Evolutionary conservation across 1,140 invertebrate species (phyloP), one percentile per base, ranked within the genome.

Genomic region (Dreissena polymorpha): DNA sequence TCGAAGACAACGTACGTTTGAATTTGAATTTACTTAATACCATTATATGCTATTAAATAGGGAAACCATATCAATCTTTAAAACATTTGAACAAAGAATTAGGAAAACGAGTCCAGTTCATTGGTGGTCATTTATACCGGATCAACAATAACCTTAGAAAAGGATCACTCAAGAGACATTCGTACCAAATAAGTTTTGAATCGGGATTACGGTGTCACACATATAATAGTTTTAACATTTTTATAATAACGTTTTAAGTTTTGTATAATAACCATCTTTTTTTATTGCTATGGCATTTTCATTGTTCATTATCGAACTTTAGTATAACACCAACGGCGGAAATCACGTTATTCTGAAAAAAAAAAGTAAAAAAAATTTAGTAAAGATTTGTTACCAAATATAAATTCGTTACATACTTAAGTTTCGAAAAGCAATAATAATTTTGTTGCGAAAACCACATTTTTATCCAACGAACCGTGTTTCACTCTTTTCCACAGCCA

Each of bases 1-100:
- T 49, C 29, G 25, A 29, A 50, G 53, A 55, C 63, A 69, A 25
- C 75, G 75, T 78, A 68, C 49, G 75, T 68, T n/a, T 51, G 13
- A 14, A n/a, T 39, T 14, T 39, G 39, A 39, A 39, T 39, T 39
- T 39, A 39, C 39, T n/a, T n/a, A n/a, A 39, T 8, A 39, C 8
- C 39, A 5, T 5, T 8, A 39, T 39, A 39, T 39, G 39, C 39
- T 39, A 5, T 39, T 39, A 39, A 39, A 39, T 5, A 39, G 8
- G 2, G 39, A 39, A 39, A 39, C 3, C 2, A 2, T 39, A 5
- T 39, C 39, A 8, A 39, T 39, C 39, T 39, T 39, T 2, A 39
- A 39, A 39, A 39, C 8, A 39, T 39, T 8, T n/a, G n/a, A 10
- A 67, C 64, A 21, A 25, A 12, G 10, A 0, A 25, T 63, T 5